Conservation (phyloP, 2,888 invertebrate genomes). For the Notodonta dromedarius region DNA sequence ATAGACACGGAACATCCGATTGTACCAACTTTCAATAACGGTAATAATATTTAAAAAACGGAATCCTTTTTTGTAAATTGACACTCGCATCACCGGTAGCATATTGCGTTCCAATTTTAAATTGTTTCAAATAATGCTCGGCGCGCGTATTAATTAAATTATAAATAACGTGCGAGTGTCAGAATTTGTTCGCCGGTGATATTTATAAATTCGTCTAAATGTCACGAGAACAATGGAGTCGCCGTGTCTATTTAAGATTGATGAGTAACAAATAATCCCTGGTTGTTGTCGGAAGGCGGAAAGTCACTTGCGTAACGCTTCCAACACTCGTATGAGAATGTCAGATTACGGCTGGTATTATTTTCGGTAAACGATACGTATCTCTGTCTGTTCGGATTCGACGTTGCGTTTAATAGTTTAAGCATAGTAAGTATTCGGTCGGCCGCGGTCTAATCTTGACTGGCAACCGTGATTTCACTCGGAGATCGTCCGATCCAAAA, state of each 20-base stretch:
- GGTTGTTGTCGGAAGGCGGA: constrained; percentile 68
- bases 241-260: constrained; percentile 78
- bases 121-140: constrained; percentile 55
- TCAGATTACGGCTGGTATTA: constrained; percentile 75
- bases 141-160: constrained; percentile 59
- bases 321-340: constrained; percentile 63
- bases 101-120: constrained; percentile 49
- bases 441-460: constrained; percentile 66
- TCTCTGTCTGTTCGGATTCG: constrained; percentile 69
- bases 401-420: constrained; percentile 76
- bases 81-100: background rate
- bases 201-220: constrained; percentile 80
- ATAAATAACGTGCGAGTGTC: constrained; percentile 56
- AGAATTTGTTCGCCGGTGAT: constrained; percentile 67
- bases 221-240: constrained; percentile 80
- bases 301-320: constrained; percentile 68
- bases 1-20: background rate
- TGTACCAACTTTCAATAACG: no score
- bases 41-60: no score
- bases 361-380: constrained; percentile 79
- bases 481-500: constrained; percentile 43
- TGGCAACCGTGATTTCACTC: constrained; percentile 63
- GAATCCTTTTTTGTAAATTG: background rate
- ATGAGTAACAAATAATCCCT: constrained; percentile 77
- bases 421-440: constrained; percentile 61